A percentile compares a stretch with the other conserved stretches of the same genome.
Conservation (phyloP, 2,113 vertebrate genomes). For the Accipiter virgatus region DNA sequence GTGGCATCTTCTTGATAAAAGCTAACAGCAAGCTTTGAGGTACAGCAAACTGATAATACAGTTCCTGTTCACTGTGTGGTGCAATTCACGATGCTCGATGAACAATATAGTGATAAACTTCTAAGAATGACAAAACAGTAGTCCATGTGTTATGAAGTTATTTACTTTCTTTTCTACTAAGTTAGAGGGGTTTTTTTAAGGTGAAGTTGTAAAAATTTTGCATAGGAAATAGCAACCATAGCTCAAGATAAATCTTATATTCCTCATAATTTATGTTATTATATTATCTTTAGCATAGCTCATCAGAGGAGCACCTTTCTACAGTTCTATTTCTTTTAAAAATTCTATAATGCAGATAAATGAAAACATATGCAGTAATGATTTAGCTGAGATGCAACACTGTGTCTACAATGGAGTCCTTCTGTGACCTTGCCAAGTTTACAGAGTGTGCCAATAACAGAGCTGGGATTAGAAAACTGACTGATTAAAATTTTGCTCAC, state of each 20-base stretch:
- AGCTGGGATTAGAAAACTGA: constrained; percentile 53
- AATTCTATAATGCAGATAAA: not conserved
- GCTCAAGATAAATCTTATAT: not conserved
- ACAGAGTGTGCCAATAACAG: constrained; percentile 60
- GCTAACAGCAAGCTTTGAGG: not conserved
- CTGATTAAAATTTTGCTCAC: constrained; percentile 73
- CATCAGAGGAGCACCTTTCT: not conserved
- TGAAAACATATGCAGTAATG: constrained; percentile 7
- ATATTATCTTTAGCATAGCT: not conserved
- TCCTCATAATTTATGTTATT: not conserved
- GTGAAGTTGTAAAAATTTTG: not conserved
- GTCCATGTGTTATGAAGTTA: rapidly evolving
- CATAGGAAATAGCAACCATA: not conserved
- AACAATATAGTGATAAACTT: not conserved
- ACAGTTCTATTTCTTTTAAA: constrained; percentile 20
- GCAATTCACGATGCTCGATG: not conserved
- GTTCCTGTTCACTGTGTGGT: not conserved
- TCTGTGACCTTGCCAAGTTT: constrained; percentile 67
- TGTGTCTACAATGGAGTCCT: constrained; percentile 24
- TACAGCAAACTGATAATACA: not conserved
- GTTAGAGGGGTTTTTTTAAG: rapidly evolving
- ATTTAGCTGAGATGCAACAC: constrained; percentile 1
- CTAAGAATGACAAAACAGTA: not conserved
- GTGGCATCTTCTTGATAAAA: not conserved
- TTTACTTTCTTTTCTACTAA: not conserved